Percentiles rank a stretch among this genome's conserved stretches.
These are phyloP conservation scores for Hydraecia micacea DNA, from an alignment of 2,888 invertebrate species.

Conservation along the genomic window DNA sequence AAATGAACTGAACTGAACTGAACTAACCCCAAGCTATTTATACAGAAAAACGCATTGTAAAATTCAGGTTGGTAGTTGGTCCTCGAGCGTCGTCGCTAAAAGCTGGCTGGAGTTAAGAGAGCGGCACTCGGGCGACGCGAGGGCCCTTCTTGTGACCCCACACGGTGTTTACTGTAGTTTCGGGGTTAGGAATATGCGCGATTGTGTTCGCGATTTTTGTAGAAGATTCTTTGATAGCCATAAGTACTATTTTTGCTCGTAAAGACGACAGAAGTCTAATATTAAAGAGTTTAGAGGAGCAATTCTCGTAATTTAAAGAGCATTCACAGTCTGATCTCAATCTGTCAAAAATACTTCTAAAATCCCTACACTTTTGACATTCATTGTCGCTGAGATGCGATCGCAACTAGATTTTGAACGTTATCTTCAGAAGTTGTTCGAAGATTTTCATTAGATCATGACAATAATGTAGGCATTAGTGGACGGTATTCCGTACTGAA, in stretches of 20 bases:
- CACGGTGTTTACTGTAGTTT: constrained; percentile 59
- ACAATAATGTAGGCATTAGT: not conserved
- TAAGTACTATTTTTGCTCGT: not conserved
- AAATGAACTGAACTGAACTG: too few species aligned
- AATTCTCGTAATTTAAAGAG: too few species aligned
- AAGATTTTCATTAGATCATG: not conserved
- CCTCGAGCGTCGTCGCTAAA: constrained; percentile 61
- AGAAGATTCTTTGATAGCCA: not conserved
- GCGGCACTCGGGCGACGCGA: constrained; percentile 50
- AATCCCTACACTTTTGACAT: not conserved
- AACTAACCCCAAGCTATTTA: constrained; percentile 38
- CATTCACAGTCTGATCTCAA: too few species aligned
- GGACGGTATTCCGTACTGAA: not conserved
- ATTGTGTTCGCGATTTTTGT: constrained; percentile 3
- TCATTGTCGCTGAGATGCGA: not conserved
- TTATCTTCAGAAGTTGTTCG: not conserved
- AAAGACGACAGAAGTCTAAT: not conserved
- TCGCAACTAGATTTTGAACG: not conserved
- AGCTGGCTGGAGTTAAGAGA: constrained; percentile 65
- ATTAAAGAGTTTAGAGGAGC: not conserved
- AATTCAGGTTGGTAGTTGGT: constrained; percentile 56
- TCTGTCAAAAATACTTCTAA: not conserved
- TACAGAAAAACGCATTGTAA: constrained; percentile 55
- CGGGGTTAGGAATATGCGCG: constrained; percentile 30
- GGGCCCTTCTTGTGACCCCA: constrained; percentile 64